phyloP scores from a whole-genome alignment of 2,113 vertebrate genomes.

The Leiothrix lutea region DNA sequence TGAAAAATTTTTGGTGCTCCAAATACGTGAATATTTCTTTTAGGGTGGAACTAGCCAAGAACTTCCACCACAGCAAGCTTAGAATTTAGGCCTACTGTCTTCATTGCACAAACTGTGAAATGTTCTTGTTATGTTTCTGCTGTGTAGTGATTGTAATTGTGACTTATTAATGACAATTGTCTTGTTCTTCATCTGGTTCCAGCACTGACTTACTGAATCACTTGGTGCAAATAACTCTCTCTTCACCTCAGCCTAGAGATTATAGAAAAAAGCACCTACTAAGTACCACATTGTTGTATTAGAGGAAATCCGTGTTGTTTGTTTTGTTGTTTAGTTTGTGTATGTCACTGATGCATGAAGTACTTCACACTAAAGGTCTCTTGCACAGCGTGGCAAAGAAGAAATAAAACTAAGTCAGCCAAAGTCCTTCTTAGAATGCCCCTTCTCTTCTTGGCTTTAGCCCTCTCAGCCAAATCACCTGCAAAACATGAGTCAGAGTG shows the following conservation, averaged over 20 bases:
- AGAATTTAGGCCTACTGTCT: background rate
- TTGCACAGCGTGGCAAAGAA: rapidly evolving
- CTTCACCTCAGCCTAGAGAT: background rate
- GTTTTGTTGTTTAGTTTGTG: background rate
- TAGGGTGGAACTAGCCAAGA: background rate
- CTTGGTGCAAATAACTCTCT: background rate
- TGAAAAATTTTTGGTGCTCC: background rate
- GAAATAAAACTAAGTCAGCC: background rate
- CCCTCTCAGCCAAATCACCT: background rate
- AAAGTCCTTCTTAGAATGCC: background rate
- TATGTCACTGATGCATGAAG: background rate
- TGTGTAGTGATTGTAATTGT: background rate
- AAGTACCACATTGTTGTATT: background rate
- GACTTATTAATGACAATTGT: background rate
- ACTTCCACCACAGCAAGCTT: background rate
- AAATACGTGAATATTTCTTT: background rate
- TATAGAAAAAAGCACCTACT: background rate
- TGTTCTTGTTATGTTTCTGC: background rate
- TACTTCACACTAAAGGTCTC: background rate
- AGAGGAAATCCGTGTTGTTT: background rate
- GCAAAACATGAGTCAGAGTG: background rate
- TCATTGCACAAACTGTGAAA: background rate
- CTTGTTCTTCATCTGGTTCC: background rate
- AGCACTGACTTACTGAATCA: background rate
- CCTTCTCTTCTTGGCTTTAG: background rate